Percentiles rank a stretch among this genome's conserved stretches.
phyloP scores from a whole-genome alignment of 2,888 invertebrate genomes.

The Thymelicus acteon region DNA sequence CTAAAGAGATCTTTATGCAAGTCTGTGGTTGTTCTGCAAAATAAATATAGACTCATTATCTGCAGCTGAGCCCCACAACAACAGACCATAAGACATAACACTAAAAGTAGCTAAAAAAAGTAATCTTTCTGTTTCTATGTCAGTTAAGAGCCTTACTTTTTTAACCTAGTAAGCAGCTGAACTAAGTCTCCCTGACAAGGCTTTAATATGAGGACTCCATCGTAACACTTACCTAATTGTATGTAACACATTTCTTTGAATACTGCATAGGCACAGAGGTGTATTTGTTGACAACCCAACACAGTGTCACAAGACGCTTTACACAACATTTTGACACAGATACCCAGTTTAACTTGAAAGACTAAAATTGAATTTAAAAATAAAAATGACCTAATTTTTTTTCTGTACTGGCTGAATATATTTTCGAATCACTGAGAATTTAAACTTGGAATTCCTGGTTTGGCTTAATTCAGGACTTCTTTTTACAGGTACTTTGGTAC shows the following conservation, averaged over 20 bases:
- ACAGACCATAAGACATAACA: too few relatives aligned
- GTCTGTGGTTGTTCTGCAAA: too few relatives aligned
- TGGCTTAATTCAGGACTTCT: background rate
- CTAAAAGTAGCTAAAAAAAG: too few relatives aligned
- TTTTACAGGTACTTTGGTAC: background rate
- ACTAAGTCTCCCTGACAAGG: too few relatives aligned
- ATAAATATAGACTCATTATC: too few relatives aligned
- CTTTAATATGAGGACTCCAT: too few relatives aligned
- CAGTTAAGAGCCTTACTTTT: too few relatives aligned
- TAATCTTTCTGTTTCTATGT: too few relatives aligned
- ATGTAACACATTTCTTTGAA: background rate
- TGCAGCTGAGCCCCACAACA: too few relatives aligned
- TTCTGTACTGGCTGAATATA: background rate
- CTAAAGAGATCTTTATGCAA: too few relatives aligned
- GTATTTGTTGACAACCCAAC: background rate
- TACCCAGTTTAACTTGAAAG: background rate
- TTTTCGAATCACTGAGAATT: background rate
- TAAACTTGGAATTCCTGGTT: background rate
- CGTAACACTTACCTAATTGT: background rate
- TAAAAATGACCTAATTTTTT: slow-evolving; percentile 12
- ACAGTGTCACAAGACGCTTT: background rate
- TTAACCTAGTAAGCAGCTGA: too few relatives aligned
- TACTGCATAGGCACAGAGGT: background rate
- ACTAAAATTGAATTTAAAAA: background rate
- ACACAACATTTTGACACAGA: slow-evolving; percentile 12